Conservation (phyloP, 2,113 vertebrate species). For the Bufo gargarizans region DNA sequence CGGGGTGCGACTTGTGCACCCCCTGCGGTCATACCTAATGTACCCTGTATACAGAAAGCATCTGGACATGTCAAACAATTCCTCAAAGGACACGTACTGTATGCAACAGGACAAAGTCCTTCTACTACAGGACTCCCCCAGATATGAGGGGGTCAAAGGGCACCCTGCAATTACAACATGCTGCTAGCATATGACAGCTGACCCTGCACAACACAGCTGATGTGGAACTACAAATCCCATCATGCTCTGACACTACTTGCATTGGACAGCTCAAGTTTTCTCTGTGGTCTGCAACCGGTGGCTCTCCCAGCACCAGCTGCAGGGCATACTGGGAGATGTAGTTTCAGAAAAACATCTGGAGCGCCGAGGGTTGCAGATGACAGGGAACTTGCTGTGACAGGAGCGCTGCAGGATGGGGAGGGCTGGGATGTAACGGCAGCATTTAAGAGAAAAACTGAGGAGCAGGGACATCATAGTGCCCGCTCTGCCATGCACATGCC, state of each 20-base stretch:
- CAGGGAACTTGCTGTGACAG: not conserved
- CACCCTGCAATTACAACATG: no score
- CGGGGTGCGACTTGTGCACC: no score
- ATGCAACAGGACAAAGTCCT: no score
- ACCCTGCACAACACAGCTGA: not conserved
- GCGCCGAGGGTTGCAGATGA: not conserved
- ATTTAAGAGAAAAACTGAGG: not conserved
- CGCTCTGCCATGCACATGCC: not conserved
- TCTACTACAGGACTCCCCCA: no score
- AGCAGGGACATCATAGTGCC: not conserved
- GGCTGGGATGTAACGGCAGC: not conserved
- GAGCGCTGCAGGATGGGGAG: not conserved
- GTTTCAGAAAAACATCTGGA: not conserved
- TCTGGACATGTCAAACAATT: no score
- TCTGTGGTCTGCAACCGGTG: not conserved
- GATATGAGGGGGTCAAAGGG: no score
- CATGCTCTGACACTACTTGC: not conserved
- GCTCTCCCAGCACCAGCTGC: not conserved
- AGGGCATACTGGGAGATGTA: conserved; percentile 13
- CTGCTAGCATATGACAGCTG: no score
- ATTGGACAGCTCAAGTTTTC: not conserved
- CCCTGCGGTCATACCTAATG: no score
- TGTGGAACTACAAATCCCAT: not conserved
- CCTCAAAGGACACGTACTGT: no score
- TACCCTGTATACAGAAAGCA: no score